These are phyloP conservation scores for Pelodiscus sinensis DNA, from an alignment of 2,113 vertebrate genomes.

Conservation along the genomic window DNA sequence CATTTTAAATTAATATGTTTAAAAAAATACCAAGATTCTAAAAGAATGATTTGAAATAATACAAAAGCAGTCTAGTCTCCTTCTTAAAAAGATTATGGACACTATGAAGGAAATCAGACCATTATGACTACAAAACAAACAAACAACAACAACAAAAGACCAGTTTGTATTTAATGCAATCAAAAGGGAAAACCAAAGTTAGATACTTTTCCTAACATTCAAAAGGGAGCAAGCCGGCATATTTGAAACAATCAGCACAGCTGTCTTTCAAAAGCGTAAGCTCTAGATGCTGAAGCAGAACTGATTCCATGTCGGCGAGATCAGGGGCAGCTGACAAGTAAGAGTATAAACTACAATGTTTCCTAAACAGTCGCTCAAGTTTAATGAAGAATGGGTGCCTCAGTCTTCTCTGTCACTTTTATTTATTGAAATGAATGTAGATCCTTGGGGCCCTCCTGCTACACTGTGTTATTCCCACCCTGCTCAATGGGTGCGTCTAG, in stretches of 20 bases:
- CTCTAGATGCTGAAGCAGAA: slow-evolving; percentile 3
- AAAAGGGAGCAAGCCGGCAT: background rate
- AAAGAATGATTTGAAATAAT: background rate
- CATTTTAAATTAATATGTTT: background rate
- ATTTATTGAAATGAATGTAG: background rate
- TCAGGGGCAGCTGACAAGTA: background rate
- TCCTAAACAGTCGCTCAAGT: background rate
- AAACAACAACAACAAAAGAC: background rate
- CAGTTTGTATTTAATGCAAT: background rate
- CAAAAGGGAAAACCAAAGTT: background rate
- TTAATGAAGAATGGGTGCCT: accelerated
- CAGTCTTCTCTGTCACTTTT: background rate
- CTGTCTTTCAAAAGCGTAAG: background rate
- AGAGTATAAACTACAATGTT: accelerated
- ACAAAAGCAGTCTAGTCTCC: background rate
- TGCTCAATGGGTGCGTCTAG: too few relatives aligned
- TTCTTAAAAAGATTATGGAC: background rate
- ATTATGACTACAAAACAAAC: background rate
- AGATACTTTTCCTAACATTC: background rate
- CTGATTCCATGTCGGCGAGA: background rate
- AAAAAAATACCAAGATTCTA: background rate
- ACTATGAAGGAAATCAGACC: background rate
- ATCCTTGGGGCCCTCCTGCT: background rate
- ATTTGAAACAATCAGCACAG: background rate
- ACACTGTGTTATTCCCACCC: background rate